Conservation (phyloP, 2,113 vertebrate species). For the Gadus chalcogrammus region DNA sequence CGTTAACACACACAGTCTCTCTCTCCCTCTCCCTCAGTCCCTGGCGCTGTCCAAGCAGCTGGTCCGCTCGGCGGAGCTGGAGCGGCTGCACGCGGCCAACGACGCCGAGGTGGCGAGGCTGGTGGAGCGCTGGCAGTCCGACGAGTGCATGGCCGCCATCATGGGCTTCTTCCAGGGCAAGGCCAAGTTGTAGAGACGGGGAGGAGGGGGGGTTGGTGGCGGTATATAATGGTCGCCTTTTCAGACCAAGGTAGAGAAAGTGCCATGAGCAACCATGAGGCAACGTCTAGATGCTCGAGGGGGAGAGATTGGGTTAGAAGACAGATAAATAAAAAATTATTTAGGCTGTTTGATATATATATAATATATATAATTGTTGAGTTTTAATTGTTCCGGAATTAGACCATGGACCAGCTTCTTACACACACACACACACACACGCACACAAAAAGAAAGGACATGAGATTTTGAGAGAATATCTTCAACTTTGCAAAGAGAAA, state of each 20-base stretch:
- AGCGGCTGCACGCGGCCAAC: slow-evolving; percentile 79
- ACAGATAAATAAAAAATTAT: too few relatives aligned
- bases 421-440: too few relatives aligned
- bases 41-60: slow-evolving; percentile 84
- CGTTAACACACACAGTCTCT: background rate
- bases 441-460: too few relatives aligned
- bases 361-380: too few relatives aligned
- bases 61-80: slow-evolving; percentile 76
- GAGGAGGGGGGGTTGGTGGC: background rate
- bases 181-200: slow-evolving; percentile 70
- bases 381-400: too few relatives aligned
- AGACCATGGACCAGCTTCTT: too few relatives aligned
- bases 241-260: background rate
- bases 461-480: too few relatives aligned
- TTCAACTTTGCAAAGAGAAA: too few relatives aligned
- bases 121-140: slow-evolving; percentile 77
- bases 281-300: too few relatives aligned
- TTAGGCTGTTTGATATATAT: too few relatives aligned
- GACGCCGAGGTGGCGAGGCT: slow-evolving; percentile 76
- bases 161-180: slow-evolving; percentile 82
- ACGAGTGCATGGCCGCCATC: slow-evolving; percentile 81
- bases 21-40: slow-evolving; percentile 62
- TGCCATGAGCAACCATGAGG: too few relatives aligned
- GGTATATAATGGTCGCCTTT: background rate
- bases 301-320: too few relatives aligned